Evolutionary conservation across 2,888 invertebrate species (phyloP), one percentile per base, ranked within the genome.

Genomic region (Eremobia ochroleuca): DNA sequence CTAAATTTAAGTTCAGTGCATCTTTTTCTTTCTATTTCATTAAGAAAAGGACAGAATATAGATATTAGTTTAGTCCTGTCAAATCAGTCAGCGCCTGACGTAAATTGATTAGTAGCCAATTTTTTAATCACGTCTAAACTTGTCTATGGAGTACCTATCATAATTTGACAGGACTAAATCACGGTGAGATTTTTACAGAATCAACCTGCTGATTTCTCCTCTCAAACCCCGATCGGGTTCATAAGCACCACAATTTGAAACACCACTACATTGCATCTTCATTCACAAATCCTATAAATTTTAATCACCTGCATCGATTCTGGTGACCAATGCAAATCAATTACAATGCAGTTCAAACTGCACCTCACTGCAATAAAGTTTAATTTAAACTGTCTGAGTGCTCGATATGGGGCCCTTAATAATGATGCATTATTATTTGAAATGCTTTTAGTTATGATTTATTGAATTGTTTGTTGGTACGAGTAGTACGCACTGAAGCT

Each of bases 241-340:
- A 85, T 37, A 37, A 71, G 31, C 62, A 62, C 13, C 28, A 64
- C 43, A 75, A 58, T 49, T 58, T 28, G 0, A 31, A 58, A 67
- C 61, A 85, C 37, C 25, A 68, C 13, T 55, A 66, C 18, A 52
- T 28, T 62, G 69, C 64, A 73, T 81, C 80, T 77, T 85, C 86
- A 83, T 79, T 78, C 79, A 78, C 52, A 77, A 70, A 75, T 72
- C 18, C 76, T 79, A 87, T 86, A 82, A 80, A 80, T 82, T 71
- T 69, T 79, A 85, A 87, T 85, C 72, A 69, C 73, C 66, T 9
- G 37, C 59, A 79, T 87, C 73, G 73, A 83, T 87, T 85, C 80
- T 65, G 64, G 46, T 70, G 72, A 85, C 71, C 75, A 80, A 82
- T 71, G 76, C 76, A 78, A 79, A 79, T 74, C 77, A 76, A 85